A percentile compares a stretch with the other conserved stretches of the same genome.
Conservation (phyloP, 2,113 vertebrate genomes). For the Spizaetus ornatus region DNA sequence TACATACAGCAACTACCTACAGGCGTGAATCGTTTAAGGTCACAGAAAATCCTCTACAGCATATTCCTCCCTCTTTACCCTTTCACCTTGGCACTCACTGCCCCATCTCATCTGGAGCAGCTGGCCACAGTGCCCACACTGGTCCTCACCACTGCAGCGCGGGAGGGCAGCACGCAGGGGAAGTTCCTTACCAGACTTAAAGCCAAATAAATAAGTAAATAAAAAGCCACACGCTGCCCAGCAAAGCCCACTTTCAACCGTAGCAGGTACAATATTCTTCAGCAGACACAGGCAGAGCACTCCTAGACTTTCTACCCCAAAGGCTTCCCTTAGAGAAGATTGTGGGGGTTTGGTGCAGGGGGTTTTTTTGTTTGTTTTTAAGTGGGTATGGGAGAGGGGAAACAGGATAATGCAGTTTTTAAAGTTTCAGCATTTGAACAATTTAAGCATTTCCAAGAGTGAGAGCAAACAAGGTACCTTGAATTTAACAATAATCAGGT, state of each 20-base stretch:
- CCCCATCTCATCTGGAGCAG: background rate
- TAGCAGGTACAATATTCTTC: accelerated
- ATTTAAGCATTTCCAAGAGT: accelerated
- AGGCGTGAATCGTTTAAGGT: background rate
- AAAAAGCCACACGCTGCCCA: too few relatives aligned
- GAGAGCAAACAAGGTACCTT: background rate
- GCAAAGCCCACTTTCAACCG: too few relatives aligned
- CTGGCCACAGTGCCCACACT: too few relatives aligned
- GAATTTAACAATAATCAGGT: accelerated
- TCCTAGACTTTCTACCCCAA: background rate
- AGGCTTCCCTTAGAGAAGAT: background rate
- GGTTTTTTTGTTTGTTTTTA: background rate
- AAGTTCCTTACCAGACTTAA: background rate
- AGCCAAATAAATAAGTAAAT: background rate
- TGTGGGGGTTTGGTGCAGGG: too few relatives aligned
- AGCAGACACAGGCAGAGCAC: background rate
- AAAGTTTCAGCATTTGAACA: accelerated
- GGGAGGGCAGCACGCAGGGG: accelerated
- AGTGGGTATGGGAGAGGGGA: background rate
- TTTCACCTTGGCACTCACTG: background rate
- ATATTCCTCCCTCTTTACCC: accelerated
- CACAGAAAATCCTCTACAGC: accelerated
- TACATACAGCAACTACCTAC: background rate
- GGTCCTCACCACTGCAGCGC: too few relatives aligned
- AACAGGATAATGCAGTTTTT: background rate